A percentile compares a stretch with the other conserved stretches of the same genome.
Evolutionary conservation across 2,113 vertebrate genomes (phyloP).

Genomic region (Monarcha castaneiventris): DNA sequence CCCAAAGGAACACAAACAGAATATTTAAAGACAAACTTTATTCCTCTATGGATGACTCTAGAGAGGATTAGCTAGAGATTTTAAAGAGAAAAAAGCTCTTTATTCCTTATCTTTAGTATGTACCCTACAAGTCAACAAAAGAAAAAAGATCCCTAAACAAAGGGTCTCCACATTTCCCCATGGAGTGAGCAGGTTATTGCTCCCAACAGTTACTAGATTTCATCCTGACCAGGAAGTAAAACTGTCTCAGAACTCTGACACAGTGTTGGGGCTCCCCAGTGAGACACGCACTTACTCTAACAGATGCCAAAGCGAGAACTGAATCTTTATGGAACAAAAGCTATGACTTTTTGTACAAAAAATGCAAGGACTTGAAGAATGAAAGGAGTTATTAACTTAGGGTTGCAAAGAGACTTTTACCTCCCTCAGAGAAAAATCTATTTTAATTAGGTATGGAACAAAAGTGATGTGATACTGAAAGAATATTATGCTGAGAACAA

Average conservation of each 20-base stretch:
- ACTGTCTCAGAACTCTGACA: not conserved
- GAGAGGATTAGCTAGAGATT: not conserved
- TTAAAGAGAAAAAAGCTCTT: not conserved
- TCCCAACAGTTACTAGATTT: not conserved
- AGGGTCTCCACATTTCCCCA: not conserved
- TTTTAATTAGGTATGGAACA: not conserved
- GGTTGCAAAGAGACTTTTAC: not conserved
- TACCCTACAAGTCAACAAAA: not conserved
- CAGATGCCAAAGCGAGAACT: not conserved
- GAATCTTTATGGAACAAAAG: not conserved
- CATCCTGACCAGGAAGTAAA: not conserved
- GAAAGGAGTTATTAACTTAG: no score
- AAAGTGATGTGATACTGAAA: not conserved
- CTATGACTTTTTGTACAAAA: not conserved
- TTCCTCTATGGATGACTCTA: not conserved
- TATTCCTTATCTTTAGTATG: not conserved
- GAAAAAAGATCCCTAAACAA: not conserved
- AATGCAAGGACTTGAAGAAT: not conserved
- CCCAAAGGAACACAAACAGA: not conserved
- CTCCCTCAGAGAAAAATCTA: not conserved
- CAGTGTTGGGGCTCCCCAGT: not conserved
- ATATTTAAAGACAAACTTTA: not conserved
- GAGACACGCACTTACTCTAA: not conserved
- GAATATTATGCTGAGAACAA: not conserved
- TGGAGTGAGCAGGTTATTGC: not conserved